phyloP scores from a whole-genome alignment of 37 sponge, comb jelly and placozoan species.

The Oopsacas minuta region DNA sequence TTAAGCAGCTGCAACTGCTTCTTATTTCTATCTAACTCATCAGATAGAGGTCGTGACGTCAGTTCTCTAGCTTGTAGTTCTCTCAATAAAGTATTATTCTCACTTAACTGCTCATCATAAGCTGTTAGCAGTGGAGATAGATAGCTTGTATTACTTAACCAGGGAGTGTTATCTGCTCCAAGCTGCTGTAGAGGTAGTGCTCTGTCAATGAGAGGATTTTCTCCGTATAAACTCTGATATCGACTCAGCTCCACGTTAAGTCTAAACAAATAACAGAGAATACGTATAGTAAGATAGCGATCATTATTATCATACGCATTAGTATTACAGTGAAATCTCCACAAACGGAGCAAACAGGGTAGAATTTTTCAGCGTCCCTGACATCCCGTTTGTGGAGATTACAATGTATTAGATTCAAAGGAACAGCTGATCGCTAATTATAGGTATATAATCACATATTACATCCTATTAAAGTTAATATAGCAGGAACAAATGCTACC shows the following conservation, averaged over 20 bases:
- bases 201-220: neutral
- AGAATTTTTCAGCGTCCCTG: too few species aligned
- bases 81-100: neutral
- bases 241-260: conserved; percentile 17
- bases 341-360: too few species aligned
- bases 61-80: neutral
- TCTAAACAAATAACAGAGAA: too few species aligned
- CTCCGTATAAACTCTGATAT: neutral
- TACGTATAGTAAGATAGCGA: too few species aligned
- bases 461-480: too few species aligned
- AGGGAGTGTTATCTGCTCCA: neutral
- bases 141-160: neutral
- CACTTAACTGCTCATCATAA: neutral
- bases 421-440: too few species aligned
- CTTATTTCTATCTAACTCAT: neutral
- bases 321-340: too few species aligned
- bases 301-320: too few species aligned
- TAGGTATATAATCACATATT: too few species aligned
- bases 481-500: too few species aligned
- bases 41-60: neutral
- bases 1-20: neutral
- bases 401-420: too few species aligned
- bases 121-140: neutral
- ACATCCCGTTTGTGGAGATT: too few species aligned
- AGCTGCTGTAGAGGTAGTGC: neutral